Conservation (phyloP, 1,140 invertebrate genomes). For the Capitella teleta region DNA sequence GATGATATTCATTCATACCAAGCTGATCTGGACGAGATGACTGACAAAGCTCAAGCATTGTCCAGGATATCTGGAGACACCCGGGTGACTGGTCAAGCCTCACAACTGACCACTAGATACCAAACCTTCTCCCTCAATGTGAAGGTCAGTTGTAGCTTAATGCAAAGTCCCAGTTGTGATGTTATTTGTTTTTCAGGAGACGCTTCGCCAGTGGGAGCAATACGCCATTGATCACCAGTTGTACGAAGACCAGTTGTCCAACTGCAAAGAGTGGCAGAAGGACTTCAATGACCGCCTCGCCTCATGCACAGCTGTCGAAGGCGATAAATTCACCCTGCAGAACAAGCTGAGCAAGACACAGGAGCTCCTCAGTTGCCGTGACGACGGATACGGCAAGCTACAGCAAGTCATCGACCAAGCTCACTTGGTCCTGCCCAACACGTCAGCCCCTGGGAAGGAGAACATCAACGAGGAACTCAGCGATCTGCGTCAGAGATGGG, state of each 20-base stretch:
- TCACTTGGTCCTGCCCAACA: conserved; percentile 84
- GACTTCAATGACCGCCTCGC: conserved; percentile 46
- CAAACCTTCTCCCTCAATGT: conserved; percentile 79
- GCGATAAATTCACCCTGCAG: neutral
- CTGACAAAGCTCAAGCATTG: conserved; percentile 68
- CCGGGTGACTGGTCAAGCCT: conserved; percentile 53
- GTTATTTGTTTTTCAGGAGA: conserved; percentile 46
- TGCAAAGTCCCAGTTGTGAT: neutral
- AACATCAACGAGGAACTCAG: conserved; percentile 71
- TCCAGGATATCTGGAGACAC: conserved; percentile 30
- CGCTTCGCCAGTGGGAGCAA: conserved; percentile 79
- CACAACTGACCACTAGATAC: conserved; percentile 78
- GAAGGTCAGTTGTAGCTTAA: conserved; percentile 48
- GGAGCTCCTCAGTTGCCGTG: conserved; percentile 32
- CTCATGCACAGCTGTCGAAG: neutral
- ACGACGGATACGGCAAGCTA: conserved; percentile 77
- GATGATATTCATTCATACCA: conserved; percentile 82
- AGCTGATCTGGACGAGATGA: conserved; percentile 81
- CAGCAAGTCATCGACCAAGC: conserved; percentile 77
- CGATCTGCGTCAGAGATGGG: conserved; percentile 80
- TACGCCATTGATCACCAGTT: conserved; percentile 81
- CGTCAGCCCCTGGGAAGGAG: conserved; percentile 73
- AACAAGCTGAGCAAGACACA: conserved; percentile 1
- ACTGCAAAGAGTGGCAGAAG: conserved; percentile 72
- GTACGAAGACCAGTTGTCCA: conserved; percentile 66